phyloP scores from a whole-genome alignment of 2,888 invertebrate genomes.

The Orthosia incerta region DNA sequence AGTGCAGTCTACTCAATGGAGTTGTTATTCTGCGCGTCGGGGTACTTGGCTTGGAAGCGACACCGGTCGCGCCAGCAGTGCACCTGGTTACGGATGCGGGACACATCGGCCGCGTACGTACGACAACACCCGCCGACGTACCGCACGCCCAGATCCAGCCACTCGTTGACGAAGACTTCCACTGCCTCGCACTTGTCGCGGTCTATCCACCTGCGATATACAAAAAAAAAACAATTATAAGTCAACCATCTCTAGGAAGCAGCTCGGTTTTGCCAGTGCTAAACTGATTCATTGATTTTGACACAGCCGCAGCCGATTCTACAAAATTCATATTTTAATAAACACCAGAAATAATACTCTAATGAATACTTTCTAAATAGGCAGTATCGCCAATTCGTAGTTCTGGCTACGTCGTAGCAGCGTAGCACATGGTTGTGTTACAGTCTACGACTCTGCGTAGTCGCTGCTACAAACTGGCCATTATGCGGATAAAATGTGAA shows the following conservation, averaged over 20 bases:
- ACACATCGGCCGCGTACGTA: slow-evolving; percentile 95
- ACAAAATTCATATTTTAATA: slow-evolving; percentile 8
- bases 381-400: slow-evolving; percentile 23
- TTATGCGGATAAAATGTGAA: slow-evolving; percentile 28
- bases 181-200: slow-evolving; percentile 93
- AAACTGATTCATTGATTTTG: not conserved
- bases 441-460: slow-evolving; percentile 21
- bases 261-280: not conserved
- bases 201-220: slow-evolving; percentile 92
- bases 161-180: slow-evolving; percentile 94
- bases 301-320: not conserved
- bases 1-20: slow-evolving; percentile 60
- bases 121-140: slow-evolving; percentile 98
- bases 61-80: slow-evolving; percentile 87
- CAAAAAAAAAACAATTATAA: not conserved
- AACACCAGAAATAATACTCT: not conserved
- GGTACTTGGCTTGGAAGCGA: slow-evolving; percentile 80
- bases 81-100: slow-evolving; percentile 93
- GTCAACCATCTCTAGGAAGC: not conserved
- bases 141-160: slow-evolving; percentile 95
- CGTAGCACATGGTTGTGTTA: slow-evolving; percentile 40
- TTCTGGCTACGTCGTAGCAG: slow-evolving; percentile 42
- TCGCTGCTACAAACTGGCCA: slow-evolving; percentile 23
- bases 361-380: slow-evolving; percentile 6
- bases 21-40: slow-evolving; percentile 63